phyloP scores from a whole-genome alignment of 2,888 invertebrate genomes.

The Thecocarcelia acutangulata region DNA sequence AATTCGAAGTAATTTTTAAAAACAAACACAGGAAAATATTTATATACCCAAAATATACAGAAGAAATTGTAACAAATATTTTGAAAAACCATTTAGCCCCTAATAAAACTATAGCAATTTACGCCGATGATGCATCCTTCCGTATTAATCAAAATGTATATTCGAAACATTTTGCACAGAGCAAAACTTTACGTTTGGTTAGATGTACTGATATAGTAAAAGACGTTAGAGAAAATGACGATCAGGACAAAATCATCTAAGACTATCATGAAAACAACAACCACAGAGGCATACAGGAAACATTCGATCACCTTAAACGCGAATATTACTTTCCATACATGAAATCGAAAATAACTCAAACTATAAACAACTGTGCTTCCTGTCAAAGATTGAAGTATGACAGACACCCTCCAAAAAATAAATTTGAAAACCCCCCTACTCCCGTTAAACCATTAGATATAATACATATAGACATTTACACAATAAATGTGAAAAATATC shows the following conservation, averaged over 20 bases:
- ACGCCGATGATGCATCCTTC: constrained; percentile 2
- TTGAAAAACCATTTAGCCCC: constrained; percentile 46
- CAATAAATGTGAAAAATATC: too few species aligned
- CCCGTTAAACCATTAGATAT: constrained; percentile 17
- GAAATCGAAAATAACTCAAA: constrained; percentile 10
- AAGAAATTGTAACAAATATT: constrained; percentile 44
- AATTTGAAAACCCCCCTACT: constrained; percentile 8
- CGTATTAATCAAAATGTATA: constrained; percentile 1
- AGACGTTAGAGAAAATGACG: constrained; percentile 60
- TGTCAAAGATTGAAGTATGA: background rate
- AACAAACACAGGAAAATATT: constrained; percentile 34
- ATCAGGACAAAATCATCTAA: constrained; percentile 24
- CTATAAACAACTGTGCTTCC: background rate
- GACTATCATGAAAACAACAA: constrained; percentile 18
- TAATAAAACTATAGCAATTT: constrained; percentile 31
- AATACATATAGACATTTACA: constrained; percentile 1
- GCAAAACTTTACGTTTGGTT: constrained; percentile 31
- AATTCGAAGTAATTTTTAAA: constrained; percentile 19
- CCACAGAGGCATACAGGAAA: constrained; percentile 27
- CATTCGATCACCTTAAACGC: background rate
- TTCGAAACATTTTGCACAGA: constrained; percentile 14
- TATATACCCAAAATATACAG: constrained; percentile 37
- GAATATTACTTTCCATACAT: constrained; percentile 20
- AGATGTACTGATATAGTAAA: constrained; percentile 59
- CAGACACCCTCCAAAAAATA: constrained; percentile 11